Conservation (phyloP, 2,797 vertebrate species). For the Lophius americanus region DNA sequence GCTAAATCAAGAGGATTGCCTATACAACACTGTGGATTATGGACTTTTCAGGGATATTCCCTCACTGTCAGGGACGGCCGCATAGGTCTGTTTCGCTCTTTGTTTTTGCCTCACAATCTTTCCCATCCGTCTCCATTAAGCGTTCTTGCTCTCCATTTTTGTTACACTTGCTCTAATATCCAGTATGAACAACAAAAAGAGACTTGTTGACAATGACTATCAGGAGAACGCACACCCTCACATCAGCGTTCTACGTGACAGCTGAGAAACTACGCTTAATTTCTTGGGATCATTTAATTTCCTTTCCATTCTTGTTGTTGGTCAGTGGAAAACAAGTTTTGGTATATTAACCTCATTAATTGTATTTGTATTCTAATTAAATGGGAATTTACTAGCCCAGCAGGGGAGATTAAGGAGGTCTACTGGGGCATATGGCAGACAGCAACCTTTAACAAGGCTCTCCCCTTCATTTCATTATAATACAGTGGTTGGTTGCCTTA, state of each 20-base stretch:
- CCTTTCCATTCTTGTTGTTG: conserved; percentile 34
- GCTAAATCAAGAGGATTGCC: no score
- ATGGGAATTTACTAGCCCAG: conserved; percentile 73
- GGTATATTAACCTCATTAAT: conserved; percentile 78
- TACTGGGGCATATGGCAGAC: conserved; percentile 56
- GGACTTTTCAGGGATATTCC: no score
- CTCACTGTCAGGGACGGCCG: no score
- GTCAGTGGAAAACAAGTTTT: conserved; percentile 64
- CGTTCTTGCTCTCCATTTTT: conserved; percentile 18
- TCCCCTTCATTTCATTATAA: conserved; percentile 60
- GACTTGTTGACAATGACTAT: conserved; percentile 20
- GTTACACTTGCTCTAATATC: conserved; percentile 39
- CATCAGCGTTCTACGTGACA: conserved; percentile 11
- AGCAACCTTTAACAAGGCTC: conserved; percentile 71
- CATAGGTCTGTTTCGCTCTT: no score
- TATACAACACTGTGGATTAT: no score
- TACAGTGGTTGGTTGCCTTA: conserved; percentile 57
- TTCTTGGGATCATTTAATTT: conserved; percentile 62
- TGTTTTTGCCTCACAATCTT: no score
- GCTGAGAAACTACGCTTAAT: conserved; percentile 37
- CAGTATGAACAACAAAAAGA: conserved; percentile 16
- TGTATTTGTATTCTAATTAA: conserved; percentile 79
- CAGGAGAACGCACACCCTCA: conserved; percentile 10
- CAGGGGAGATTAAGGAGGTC: conserved; percentile 70
- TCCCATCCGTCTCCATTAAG: no score